A percentile compares a stretch with the other conserved stretches of the same genome.
Evolutionary conservation across 2,113 vertebrate species (phyloP).

Genomic region (Burhinus oedicnemus): DNA sequence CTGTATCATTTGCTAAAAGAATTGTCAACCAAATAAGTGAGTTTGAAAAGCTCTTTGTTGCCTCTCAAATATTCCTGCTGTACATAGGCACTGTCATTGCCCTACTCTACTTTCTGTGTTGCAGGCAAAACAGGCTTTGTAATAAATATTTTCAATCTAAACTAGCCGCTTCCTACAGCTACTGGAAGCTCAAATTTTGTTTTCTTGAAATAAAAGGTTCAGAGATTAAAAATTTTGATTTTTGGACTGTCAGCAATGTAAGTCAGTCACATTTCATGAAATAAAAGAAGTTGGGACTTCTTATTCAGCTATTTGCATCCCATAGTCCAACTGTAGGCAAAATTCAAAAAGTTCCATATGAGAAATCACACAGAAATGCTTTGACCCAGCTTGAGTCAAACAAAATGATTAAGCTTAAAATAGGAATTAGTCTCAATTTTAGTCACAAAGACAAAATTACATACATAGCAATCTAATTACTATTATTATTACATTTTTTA

Average conservation of each 20-base stretch:
- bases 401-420: background rate
- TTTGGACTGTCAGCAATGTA: background rate
- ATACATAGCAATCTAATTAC: background rate
- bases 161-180: background rate
- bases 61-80: background rate
- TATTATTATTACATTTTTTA: background rate
- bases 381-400: background rate
- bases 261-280: background rate
- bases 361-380: background rate
- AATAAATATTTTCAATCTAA: background rate
- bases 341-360: background rate
- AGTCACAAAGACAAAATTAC: background rate
- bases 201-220: background rate
- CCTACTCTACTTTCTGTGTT: background rate
- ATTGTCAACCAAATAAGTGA: background rate
- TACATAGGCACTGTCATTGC: background rate
- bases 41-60: slow-evolving; percentile 15
- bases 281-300: background rate
- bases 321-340: background rate
- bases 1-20: slow-evolving; percentile 15
- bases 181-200: background rate
- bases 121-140: background rate
- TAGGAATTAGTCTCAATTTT: background rate
- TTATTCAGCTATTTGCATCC: background rate
- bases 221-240: background rate